Base-by-base conservation (phyloP, 1,140 invertebrate genomes). In the Centruroides sculpturatus region DNA sequence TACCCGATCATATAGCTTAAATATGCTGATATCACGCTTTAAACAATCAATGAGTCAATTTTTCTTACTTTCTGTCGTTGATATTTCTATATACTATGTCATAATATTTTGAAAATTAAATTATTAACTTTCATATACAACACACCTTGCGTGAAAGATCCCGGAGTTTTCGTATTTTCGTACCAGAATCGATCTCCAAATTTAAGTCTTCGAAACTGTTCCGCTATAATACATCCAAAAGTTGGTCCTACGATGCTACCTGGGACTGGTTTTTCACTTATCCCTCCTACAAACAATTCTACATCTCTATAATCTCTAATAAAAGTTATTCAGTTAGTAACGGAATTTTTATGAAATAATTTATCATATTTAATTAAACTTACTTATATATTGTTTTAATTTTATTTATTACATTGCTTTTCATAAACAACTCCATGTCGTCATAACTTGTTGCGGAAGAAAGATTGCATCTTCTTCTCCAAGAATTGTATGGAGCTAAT, bases 161-260 rank as follows among this genome's bases (percentile, higher is more conserved):
- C 59, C 51, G 60, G 57, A 47, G 59, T 52, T 35, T 58, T 59
- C 35, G 65, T 64, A 54, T 67, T 69, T 60, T 75, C 74, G 60
- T 73, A 77, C 70, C 71, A 78, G 58, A 73, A 78, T 58, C 77
- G 57, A 65, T 81, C 79, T 46, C 78, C 81, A 59, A 74, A 66
- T 63, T 91, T 83, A 35, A 90, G 75, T 70, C 92, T 87, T 62
- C 86, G 76, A 76, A 96, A 95, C 75, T 97, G 92, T 61, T 92
- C 89, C 46, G 87, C 92, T 64, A 98, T 88, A 63, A 98, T 92
- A 70, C 94, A 98, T 35, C 91, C 92, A 71, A 97, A 89, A 0
- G 93, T 97, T 0, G 94, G 93, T 6, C 94, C 94, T 0, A 97
- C 87, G 0, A 96, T 72, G 8, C 90, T 92, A 50, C 88, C 89